Conservation (phyloP, 2,797 vertebrate genomes). For the Acipenser oxyrinchus region DNA sequence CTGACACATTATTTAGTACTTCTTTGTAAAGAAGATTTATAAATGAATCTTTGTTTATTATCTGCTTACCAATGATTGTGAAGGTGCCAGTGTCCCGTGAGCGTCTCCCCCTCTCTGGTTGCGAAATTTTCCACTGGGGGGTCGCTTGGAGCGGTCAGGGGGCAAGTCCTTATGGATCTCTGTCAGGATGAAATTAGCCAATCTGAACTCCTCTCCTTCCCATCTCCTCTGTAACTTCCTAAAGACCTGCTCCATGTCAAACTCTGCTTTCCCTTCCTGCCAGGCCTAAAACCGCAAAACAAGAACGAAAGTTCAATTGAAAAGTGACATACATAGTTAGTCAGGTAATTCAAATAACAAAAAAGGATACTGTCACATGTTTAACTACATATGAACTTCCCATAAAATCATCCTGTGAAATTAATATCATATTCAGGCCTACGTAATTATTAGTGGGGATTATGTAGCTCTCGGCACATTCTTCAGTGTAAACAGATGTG, state of each 20-base stretch:
- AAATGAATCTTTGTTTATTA: neutral
- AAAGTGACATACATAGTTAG: too few relatives aligned
- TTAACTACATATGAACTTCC: too few relatives aligned
- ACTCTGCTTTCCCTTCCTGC: conserved; percentile 51
- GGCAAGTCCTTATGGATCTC: conserved; percentile 30
- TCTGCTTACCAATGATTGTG: conserved; percentile 57
- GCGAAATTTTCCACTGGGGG: neutral
- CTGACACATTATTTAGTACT: too few relatives aligned
- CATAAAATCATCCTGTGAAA: too few relatives aligned
- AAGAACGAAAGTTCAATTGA: too few relatives aligned
- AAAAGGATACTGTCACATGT: too few relatives aligned
- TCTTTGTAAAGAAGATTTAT: too few relatives aligned
- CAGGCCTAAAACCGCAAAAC: conserved; percentile 49
- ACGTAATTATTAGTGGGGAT: too few relatives aligned
- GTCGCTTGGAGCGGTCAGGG: conserved; percentile 22
- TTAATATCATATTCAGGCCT: too few relatives aligned
- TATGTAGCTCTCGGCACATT: too few relatives aligned
- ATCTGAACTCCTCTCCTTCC: conserved; percentile 50
- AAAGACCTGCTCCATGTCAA: conserved; percentile 44
- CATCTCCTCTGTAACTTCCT: conserved; percentile 50
- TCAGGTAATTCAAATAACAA: too few relatives aligned
- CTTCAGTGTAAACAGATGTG: too few relatives aligned
- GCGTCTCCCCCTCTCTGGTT: conserved; percentile 19
- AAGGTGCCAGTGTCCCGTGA: conserved; percentile 46
- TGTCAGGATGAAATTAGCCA: conserved; percentile 50